phyloP scores from a whole-genome alignment of 2,113 vertebrate genomes.

The Indicator maculatus region DNA sequence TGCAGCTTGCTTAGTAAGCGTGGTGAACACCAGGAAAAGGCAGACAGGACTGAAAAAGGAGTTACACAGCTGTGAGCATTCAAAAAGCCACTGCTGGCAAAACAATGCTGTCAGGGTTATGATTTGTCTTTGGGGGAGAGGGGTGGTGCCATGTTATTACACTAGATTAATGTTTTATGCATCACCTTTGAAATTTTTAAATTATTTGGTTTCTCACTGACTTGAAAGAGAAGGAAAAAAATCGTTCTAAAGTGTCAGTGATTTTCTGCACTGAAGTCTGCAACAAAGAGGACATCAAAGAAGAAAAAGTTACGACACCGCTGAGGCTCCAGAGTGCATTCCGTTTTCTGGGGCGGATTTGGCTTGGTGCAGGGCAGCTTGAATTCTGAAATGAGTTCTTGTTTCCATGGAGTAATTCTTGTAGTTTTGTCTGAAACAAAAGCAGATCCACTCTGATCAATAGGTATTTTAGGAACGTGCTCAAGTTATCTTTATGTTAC shows the following conservation, averaged over 20 bases:
- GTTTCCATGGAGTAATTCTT: constrained; percentile 99
- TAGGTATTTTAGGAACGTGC: neutral
- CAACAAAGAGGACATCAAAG: constrained; percentile 46
- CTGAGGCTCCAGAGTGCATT: constrained; percentile 65
- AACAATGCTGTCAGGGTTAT: neutral
- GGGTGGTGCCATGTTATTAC: constrained; percentile 1
- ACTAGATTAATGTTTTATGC: constrained; percentile 5
- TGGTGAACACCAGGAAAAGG: neutral
- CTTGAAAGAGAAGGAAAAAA: constrained; percentile 43
- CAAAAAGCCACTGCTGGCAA: constrained; percentile 28
- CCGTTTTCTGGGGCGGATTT: constrained; percentile 81
- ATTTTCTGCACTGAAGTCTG: constrained; percentile 39
- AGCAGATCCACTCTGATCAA: constrained; percentile 44
- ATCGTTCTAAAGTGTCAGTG: constrained; percentile 26
- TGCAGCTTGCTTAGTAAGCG: neutral
- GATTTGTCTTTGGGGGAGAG: neutral
- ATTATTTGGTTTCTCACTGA: constrained; percentile 38
- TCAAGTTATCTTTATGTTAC: neutral
- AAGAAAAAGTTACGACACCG: constrained; percentile 51
- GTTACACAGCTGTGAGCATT: neutral
- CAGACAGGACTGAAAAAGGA: neutral
- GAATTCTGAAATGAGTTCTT: constrained; percentile 96
- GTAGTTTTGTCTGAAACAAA: constrained; percentile 90
- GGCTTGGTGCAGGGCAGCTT: constrained; percentile 92
- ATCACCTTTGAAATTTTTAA: constrained; percentile 30